phyloP scores from a whole-genome alignment of 2,888 invertebrate species.

The Parthenolecanium corni region DNA sequence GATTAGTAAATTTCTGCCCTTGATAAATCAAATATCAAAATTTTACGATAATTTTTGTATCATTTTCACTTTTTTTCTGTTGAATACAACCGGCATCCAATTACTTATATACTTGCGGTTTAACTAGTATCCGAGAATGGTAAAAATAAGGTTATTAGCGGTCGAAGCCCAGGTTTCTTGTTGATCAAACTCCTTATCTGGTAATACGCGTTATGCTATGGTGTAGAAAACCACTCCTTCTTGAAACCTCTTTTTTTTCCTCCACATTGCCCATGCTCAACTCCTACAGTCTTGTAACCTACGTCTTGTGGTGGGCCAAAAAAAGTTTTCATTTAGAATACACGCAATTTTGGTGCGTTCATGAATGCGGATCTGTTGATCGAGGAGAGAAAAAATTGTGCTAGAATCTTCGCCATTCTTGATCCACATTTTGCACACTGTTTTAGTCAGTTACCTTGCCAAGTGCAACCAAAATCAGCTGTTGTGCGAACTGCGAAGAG shows the following conservation, averaged over 20 bases:
- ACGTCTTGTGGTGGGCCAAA: conserved; percentile 23
- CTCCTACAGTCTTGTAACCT: conserved; percentile 25
- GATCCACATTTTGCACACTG: too few species aligned
- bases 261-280: conserved; percentile 2
- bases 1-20: too few species aligned
- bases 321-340: conserved; percentile 10
- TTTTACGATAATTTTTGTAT: too few species aligned
- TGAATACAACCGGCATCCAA: neutral
- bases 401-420: neutral
- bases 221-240: conserved; percentile 10
- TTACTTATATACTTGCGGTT: conserved; percentile 14
- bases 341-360: neutral
- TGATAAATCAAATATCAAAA: too few species aligned
- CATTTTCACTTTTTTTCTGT: too few species aligned
- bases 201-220: conserved; percentile 17
- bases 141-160: conserved; percentile 29
- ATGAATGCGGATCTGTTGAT: neutral
- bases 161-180: conserved; percentile 25
- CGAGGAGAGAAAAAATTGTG: neutral
- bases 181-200: conserved; percentile 26
- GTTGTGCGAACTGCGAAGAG: too few species aligned
- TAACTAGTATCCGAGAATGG: conserved; percentile 17
- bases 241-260: conserved; percentile 11
- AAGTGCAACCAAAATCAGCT: too few species aligned
- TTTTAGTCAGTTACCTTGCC: too few species aligned